Conservation (phyloP, 2,888 invertebrate species). For the Habroteleia sp. region DNA sequence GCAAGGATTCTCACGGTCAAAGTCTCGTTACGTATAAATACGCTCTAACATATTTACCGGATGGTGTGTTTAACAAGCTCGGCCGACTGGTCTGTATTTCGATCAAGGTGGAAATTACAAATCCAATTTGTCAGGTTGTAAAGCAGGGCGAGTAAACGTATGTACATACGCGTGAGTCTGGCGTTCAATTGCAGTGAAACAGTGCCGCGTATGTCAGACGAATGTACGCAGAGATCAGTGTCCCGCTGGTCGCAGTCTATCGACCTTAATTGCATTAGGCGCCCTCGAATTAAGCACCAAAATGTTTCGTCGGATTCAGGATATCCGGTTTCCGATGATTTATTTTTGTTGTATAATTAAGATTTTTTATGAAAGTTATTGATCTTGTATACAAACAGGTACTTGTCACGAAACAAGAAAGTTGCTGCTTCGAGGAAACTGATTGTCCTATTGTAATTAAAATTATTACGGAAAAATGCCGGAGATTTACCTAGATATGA, state of each 20-base stretch:
- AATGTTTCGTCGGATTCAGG: constrained; percentile 29
- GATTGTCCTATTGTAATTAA: no score
- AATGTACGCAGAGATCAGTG: constrained; percentile 56
- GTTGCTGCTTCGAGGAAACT: no score
- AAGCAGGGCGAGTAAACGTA: constrained; percentile 57
- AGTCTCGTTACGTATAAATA: constrained; percentile 64
- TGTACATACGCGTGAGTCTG: constrained; percentile 41
- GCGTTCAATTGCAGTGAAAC: constrained; percentile 60
- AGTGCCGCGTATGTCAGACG: constrained; percentile 62
- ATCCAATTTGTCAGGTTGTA: constrained; percentile 65
- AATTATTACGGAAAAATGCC: no score
- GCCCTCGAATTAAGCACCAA: constrained; percentile 45
- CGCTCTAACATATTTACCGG: constrained; percentile 63
- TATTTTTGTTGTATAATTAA: no score
- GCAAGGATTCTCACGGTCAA: constrained; percentile 59
- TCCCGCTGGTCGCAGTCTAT: constrained; percentile 42
- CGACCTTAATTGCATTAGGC: constrained; percentile 60
- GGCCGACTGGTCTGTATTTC: constrained; percentile 55
- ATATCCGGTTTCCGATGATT: background rate
- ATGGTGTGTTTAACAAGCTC: constrained; percentile 60
- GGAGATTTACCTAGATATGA: no score
- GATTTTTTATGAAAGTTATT: no score
- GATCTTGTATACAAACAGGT: no score
- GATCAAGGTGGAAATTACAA: constrained; percentile 65
- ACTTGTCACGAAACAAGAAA: no score